Conservation (phyloP, 2,888 invertebrate genomes). For the Yponomeuta evonymella region DNA sequence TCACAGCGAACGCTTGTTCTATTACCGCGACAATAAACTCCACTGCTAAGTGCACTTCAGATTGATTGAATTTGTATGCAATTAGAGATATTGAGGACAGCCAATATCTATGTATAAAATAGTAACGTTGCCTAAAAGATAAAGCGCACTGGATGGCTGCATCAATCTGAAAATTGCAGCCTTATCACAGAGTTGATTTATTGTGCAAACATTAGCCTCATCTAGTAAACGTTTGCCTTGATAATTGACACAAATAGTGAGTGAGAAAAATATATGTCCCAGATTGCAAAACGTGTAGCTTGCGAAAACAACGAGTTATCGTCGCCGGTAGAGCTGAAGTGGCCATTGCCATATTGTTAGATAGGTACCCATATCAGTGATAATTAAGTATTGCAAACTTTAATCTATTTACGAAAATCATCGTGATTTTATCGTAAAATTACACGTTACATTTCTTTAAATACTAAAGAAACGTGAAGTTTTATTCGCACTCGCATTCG, state of each 20-base stretch:
- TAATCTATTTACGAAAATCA: background rate
- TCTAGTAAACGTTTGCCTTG: conserved; percentile 15
- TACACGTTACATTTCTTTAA: background rate
- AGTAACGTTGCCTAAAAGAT: too few relatives aligned
- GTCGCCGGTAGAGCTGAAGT: background rate
- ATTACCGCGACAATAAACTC: background rate
- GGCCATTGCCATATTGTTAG: background rate
- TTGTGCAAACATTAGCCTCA: conserved; percentile 8
- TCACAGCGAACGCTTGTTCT: background rate
- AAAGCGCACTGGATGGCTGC: background rate
- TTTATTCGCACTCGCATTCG: too few relatives aligned
- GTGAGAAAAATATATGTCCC: conserved; percentile 19
- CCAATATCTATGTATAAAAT: background rate
- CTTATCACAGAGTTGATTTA: background rate
- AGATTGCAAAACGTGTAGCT: conserved; percentile 24
- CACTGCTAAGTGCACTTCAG: background rate
- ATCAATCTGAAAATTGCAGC: background rate
- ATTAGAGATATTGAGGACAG: background rate
- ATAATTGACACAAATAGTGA: conserved; percentile 18
- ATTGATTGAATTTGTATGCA: background rate
- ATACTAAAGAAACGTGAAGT: background rate
- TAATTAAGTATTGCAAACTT: background rate
- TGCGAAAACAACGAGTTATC: conserved; percentile 26
- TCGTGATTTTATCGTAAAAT: background rate
- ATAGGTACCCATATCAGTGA: background rate